Percentiles rank a stretch among this genome's conserved stretches.
phyloP scores from a whole-genome alignment of 2,113 vertebrate genomes.

The Euleptes europaea region DNA sequence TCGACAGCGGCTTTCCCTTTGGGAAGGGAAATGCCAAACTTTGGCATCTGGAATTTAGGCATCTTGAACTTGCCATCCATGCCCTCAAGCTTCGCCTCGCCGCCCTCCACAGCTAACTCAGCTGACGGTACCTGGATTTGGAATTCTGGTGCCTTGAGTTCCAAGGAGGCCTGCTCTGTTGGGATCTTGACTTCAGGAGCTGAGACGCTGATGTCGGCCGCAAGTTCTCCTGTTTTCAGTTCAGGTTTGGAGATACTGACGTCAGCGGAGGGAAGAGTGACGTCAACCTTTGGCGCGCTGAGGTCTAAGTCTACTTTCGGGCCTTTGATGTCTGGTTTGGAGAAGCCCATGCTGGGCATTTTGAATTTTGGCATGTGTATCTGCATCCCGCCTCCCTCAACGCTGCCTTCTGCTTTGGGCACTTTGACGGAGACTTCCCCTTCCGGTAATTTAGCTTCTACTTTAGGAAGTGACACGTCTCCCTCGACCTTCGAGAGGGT shows the following conservation, averaged over 20 bases:
- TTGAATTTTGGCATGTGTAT: background rate
- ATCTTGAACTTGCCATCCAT: conserved; percentile 48
- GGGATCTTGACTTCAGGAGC: background rate
- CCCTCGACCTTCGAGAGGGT: background rate
- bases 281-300: background rate
- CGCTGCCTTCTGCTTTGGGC: background rate
- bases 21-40: conserved; percentile 27
- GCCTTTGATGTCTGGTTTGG: conserved; percentile 2
- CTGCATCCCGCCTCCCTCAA: background rate
- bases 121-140: background rate
- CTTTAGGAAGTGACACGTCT: background rate
- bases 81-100: conserved; percentile 15
- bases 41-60: conserved; percentile 49
- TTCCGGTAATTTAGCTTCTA: background rate
- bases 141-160: background rate
- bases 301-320: background rate
- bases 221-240: background rate
- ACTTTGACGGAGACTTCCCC: accelerated
- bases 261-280: background rate
- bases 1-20: accelerated
- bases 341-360: background rate
- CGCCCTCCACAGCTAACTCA: background rate
- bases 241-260: background rate
- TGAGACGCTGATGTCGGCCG: background rate
- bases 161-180: background rate